Conservation (phyloP, 2,797 vertebrate species). For the Parambassis ranga region DNA sequence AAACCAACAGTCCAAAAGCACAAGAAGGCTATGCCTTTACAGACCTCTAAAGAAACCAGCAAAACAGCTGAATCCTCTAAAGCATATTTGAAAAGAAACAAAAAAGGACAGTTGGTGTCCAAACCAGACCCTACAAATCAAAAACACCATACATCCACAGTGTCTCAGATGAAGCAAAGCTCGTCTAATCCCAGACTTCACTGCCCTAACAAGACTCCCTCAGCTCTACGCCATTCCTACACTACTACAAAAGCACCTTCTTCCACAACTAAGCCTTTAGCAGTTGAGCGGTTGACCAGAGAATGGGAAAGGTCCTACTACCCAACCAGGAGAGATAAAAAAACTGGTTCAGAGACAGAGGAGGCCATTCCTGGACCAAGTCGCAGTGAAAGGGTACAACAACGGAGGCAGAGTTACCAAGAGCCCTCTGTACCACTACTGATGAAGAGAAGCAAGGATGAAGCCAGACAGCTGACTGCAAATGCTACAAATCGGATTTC, state of each 20-base stretch:
- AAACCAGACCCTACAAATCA: neutral
- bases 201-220: too few species aligned
- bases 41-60: too few species aligned
- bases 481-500: neutral
- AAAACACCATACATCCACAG: too few species aligned
- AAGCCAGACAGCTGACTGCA: conserved; percentile 6
- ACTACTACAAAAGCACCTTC: neutral
- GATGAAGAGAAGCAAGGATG: conserved; percentile 18
- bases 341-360: rapidly evolving
- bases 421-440: neutral
- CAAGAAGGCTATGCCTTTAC: too few species aligned
- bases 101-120: neutral
- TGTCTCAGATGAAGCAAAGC: too few species aligned
- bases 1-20: neutral
- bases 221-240: too few species aligned
- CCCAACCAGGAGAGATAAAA: neutral
- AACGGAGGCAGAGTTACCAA: neutral
- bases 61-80: neutral
- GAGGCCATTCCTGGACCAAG: neutral
- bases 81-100: neutral
- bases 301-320: too few species aligned
- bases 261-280: too few species aligned
- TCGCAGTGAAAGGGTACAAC: neutral
- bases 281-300: too few species aligned
- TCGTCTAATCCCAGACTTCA: neutral